Percentiles rank a stretch among this genome's conserved stretches.
Evolutionary conservation across 2,888 invertebrate species (phyloP).

Genomic region (Synanthedon formicaeformis): DNA sequence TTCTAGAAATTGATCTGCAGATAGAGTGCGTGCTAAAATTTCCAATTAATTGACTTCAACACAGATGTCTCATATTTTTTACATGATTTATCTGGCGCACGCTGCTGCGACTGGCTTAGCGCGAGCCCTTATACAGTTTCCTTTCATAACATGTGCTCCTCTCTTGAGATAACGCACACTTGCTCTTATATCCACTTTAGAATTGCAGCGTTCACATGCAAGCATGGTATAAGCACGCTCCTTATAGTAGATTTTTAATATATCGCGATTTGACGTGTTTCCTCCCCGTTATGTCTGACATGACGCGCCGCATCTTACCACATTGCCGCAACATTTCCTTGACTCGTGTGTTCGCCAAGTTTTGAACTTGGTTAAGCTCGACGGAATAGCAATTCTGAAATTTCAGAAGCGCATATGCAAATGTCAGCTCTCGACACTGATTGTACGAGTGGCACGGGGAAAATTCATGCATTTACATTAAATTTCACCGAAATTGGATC

Average conservation of each 20-base stretch:
- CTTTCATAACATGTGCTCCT: constrained; percentile 39
- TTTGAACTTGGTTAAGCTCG: constrained; percentile 62
- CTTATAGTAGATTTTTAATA: constrained; percentile 28
- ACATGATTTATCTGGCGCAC: constrained; percentile 26
- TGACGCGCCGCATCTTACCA: constrained; percentile 37
- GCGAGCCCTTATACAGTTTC: constrained; percentile 30
- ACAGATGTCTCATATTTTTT: constrained; percentile 41
- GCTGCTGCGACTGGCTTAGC: constrained; percentile 33
- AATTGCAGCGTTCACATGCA: constrained; percentile 10
- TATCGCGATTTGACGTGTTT: constrained; percentile 24
- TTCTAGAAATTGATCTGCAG: constrained; percentile 5
- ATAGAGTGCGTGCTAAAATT: constrained; percentile 20
- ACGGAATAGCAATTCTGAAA: constrained; percentile 61
- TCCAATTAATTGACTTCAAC: constrained; percentile 39
- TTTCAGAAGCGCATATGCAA: constrained; percentile 67
- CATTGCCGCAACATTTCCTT: constrained; percentile 42
- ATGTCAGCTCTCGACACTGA: constrained; percentile 69
- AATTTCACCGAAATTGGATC: constrained; percentile 64
- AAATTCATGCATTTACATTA: constrained; percentile 70
- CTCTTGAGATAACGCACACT: constrained; percentile 35
- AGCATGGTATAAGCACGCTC: neutral
- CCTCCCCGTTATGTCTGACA: constrained; percentile 36
- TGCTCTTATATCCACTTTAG: constrained; percentile 22
- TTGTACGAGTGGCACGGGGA: constrained; percentile 65
- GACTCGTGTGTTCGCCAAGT: constrained; percentile 46